Percentiles rank a stretch among this genome's conserved stretches.
phyloP scores from a whole-genome alignment of 2,113 vertebrate genomes.

The Clarias magur region DNA sequence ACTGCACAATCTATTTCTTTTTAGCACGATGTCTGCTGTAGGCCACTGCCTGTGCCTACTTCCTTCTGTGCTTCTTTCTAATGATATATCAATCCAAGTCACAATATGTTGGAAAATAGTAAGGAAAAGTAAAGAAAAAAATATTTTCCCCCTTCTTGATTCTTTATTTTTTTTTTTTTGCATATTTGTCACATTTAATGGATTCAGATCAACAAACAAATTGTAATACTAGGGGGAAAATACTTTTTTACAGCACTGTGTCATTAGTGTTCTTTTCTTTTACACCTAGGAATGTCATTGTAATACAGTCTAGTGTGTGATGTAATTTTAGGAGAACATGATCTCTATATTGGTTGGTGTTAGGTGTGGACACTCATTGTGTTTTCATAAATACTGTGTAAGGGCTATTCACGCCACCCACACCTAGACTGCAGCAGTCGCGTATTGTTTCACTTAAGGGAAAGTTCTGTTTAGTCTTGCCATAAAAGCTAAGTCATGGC shows the following conservation, averaged over 20 bases:
- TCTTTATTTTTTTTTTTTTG: too few species aligned
- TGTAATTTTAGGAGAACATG: background rate
- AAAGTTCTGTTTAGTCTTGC: background rate
- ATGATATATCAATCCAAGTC: conserved; percentile 40
- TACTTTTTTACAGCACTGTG: too few species aligned
- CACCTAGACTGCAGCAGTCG: background rate
- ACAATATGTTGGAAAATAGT: conserved; percentile 43
- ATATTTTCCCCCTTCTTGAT: too few species aligned
- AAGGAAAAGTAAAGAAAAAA: conserved; percentile 16
- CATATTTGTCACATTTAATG: too few species aligned
- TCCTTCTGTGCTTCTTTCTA: conserved; percentile 19
- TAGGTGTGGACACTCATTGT: background rate
- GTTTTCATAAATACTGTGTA: conserved; percentile 3
- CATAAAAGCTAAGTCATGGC: conserved; percentile 34
- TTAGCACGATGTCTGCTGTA: conserved; percentile 39
- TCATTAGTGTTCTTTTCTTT: background rate
- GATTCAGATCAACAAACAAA: too few species aligned
- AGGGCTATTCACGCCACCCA: background rate
- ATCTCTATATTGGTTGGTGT: background rate
- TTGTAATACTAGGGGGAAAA: too few species aligned
- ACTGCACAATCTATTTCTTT: conserved; percentile 70
- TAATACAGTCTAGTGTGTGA: background rate
- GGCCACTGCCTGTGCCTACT: conserved; percentile 44
- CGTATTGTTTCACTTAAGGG: conserved; percentile 17
- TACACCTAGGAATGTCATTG: background rate